These are phyloP conservation scores for Parambassis ranga DNA, from an alignment of 2,797 vertebrate genomes.

Conservation along the genomic window DNA sequence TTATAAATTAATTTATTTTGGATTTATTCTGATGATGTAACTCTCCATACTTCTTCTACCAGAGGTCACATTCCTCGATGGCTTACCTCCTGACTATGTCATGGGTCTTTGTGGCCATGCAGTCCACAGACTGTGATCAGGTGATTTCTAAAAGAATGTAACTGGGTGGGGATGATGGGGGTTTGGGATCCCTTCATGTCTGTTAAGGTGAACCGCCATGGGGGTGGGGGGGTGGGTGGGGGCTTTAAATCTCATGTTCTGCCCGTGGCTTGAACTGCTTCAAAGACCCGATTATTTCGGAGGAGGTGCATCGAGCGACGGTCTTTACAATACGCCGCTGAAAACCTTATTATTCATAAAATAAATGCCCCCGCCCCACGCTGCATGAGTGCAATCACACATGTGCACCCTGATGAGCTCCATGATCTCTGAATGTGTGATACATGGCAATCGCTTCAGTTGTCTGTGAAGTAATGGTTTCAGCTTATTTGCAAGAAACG, in stretches of 20 bases:
- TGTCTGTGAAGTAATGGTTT: slow-evolving; percentile 26
- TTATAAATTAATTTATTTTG: too few relatives aligned
- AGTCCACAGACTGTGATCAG: neutral
- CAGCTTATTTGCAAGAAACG: slow-evolving; percentile 12
- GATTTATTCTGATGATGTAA: too few relatives aligned
- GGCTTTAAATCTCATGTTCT: neutral
- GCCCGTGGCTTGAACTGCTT: too few relatives aligned
- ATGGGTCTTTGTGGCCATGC: slow-evolving; percentile 20
- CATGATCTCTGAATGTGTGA: slow-evolving; percentile 18
- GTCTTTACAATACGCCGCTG: slow-evolving; percentile 12
- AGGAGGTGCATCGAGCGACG: neutral
- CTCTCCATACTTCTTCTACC: neutral
- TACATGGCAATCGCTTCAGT: slow-evolving; percentile 37
- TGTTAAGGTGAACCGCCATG: too few relatives aligned
- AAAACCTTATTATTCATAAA: slow-evolving; percentile 47
- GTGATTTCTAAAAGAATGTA: neutral
- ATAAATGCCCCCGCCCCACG: slow-evolving; percentile 5
- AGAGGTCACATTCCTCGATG: slow-evolving; percentile 32
- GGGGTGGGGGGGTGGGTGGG: too few relatives aligned
- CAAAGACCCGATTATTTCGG: too few relatives aligned
- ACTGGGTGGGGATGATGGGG: neutral
- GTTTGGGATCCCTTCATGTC: neutral
- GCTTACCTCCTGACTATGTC: slow-evolving; percentile 29
- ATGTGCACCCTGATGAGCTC: slow-evolving; percentile 20
- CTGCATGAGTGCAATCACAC: neutral